These are phyloP conservation scores for Cryptosula pallasiana DNA, from an alignment of 2,888 invertebrate species.

Conservation along the genomic window DNA sequence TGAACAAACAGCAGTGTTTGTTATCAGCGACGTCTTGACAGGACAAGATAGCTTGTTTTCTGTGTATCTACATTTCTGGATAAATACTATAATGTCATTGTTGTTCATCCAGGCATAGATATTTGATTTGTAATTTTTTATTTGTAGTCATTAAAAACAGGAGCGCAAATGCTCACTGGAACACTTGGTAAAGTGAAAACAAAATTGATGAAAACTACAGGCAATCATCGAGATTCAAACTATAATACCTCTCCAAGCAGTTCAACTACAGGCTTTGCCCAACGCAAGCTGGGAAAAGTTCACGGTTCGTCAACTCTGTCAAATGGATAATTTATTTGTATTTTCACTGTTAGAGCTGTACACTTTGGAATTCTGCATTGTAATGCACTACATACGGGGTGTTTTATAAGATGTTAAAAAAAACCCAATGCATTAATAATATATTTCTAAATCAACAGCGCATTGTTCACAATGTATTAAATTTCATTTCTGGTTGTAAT, in stretches of 20 bases:
- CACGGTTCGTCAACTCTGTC: background rate
- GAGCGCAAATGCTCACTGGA: background rate
- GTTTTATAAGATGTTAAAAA: background rate
- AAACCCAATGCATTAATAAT: background rate
- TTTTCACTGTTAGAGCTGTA: background rate
- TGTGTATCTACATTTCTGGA: background rate
- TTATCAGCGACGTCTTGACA: background rate
- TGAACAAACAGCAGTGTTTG: background rate
- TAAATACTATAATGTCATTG: background rate
- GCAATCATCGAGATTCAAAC: background rate
- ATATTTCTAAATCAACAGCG: background rate
- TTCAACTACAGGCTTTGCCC: background rate
- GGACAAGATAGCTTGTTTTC: too few species aligned
- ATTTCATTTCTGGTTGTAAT: too few species aligned
- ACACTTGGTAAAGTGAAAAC: conserved; percentile 1
- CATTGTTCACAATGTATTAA: too few species aligned
- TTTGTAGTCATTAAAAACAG: background rate
- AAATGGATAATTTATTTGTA: background rate
- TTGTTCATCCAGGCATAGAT: background rate
- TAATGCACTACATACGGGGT: background rate
- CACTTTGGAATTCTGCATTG: background rate
- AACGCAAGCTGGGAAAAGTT: background rate
- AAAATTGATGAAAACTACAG: background rate
- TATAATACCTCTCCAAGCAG: background rate
- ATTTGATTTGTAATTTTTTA: background rate